phyloP scores from a whole-genome alignment of 2,888 invertebrate species.

The Melipona bicolor region DNA sequence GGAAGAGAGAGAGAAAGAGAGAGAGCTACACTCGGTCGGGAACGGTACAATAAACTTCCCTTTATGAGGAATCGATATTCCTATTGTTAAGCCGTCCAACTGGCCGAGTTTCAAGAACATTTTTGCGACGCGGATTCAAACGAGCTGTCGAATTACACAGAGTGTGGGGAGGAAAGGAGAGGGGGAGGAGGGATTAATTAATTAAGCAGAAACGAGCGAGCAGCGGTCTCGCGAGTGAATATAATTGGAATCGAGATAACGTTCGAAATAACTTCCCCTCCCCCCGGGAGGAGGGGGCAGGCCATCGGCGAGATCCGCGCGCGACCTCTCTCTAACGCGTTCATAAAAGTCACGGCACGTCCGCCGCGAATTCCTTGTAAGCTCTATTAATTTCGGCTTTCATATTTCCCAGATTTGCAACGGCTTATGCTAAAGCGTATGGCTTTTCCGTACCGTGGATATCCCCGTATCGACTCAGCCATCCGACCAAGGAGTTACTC shows the following conservation, averaged over 20 bases:
- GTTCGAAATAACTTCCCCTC: neutral
- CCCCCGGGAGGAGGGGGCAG: no score
- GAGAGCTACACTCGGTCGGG: neutral
- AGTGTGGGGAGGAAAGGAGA: no score
- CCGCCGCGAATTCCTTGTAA: conserved; percentile 14
- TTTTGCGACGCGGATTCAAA: neutral
- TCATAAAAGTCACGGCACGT: neutral
- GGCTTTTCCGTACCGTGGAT: neutral
- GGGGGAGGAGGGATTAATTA: neutral
- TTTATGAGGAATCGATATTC: conserved; percentile 37
- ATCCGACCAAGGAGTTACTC: neutral
- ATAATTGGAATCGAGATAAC: conserved; percentile 22
- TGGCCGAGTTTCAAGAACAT: conserved; percentile 37
- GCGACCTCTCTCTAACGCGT: neutral
- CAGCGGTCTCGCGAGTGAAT: neutral
- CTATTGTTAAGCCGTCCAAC: conserved; percentile 34
- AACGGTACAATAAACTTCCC: conserved; percentile 30
- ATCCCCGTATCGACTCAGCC: neutral
- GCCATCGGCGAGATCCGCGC: no score
- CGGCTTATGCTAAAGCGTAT: conserved; percentile 16
- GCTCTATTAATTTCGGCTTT: conserved; percentile 33
- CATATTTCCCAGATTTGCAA: conserved; percentile 31
- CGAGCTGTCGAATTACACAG: conserved; percentile 1
- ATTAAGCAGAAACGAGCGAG: neutral
- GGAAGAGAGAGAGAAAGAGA: neutral